Base-by-base conservation (phyloP, 2,888 invertebrate genomes). In the Athetis lepigone region DNA sequence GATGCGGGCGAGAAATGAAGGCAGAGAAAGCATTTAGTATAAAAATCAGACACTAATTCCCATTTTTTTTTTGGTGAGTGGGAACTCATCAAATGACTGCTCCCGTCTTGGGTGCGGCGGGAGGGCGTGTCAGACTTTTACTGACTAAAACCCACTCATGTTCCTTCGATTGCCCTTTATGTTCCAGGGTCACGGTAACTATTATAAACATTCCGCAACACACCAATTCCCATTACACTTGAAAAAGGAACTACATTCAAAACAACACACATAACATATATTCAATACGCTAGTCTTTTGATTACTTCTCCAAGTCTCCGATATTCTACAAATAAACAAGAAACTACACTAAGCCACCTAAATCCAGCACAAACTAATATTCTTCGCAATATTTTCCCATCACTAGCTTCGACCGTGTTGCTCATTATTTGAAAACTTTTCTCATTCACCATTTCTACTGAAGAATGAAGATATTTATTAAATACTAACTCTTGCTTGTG, bases 351-450 rank as follows among this genome's bases (percentile, higher is more conserved):
- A 65, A 59, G 33, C 40, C 21, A 3, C n/a, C 36, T 8, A 50
- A 58, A 70, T 45, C 65, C 58, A 8, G 8, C 36, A 50, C 16
- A 45, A 70, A 70, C 59, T 65, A 52, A 70, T 70, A 70, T 60
- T 39, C 29, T 29, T 4, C 16, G 18, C 68, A 63, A 60, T 57
- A 71, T 58, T 60, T 73, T 54, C 55, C 62, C 46, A 74, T 62
- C 59, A 70, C 58, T 58, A 61, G 43, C 42, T 46, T 40, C 64
- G 61, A 39, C 54, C 72, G 21, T 64, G 57, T 70, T 49, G 68
- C 71, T 71, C 79, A 82, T 82, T 83, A 83, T 80, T 81, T 75
- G 74, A 62, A 73, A 85, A 85, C 74, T 85, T 85, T 85, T 77
- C 80, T 74, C 80, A 80, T 83, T 61, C 74, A 52, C 39, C 29